Base-by-base conservation (phyloP, 2,113 vertebrate genomes). In the Acanthochromis polyacanthus region DNA sequence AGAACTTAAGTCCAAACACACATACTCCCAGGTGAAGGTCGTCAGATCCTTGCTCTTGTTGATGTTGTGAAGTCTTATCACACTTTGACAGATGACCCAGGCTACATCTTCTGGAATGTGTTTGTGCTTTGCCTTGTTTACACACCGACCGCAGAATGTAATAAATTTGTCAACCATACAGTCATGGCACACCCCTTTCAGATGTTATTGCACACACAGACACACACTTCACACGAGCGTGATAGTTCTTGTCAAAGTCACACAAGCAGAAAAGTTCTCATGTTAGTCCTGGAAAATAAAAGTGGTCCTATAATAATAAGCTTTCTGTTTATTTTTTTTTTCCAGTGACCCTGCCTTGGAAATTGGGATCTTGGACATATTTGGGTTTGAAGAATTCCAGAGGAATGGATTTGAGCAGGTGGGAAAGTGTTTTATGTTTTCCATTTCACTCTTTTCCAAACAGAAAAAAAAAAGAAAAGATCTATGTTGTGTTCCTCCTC, bases 361-460 rank as follows among this genome's bases (percentile, higher is more conserved):
- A 91, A 96, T 99, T 67, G 96, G 95, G 60, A 95, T 99, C 74
- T 85, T 99, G 92, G 97, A 99, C 90, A 95, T 98, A 82, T 98
- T 97, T 91, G 98, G 98, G 57, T 99, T 99, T 94, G 96, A 98
- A 92, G 96, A 97, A 78, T 96, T 98, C 92, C 96, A 95, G 50
- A 96, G 92, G 89, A 99, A 98, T 90, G 93, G 93, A 59, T 99
- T 95, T 87, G 98, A 99, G 87, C 96, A 99, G 95, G 98, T 98
- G 66, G 79, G 91, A 51, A 2, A 32, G 67, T 43, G 8, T 8
- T 72, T n/a, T 59, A 10, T 36, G 6, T 46, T 59, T 78, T 68
- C 23, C 1, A 52, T 38, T 57, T 63, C 1, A 20, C 0, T 52
- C 22, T 16, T 20, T 57, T 19, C 5, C 19, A 58, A 48, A 40